Base-by-base conservation (phyloP, 1,140 invertebrate species). In the Drosophila kohkoa region DNA sequence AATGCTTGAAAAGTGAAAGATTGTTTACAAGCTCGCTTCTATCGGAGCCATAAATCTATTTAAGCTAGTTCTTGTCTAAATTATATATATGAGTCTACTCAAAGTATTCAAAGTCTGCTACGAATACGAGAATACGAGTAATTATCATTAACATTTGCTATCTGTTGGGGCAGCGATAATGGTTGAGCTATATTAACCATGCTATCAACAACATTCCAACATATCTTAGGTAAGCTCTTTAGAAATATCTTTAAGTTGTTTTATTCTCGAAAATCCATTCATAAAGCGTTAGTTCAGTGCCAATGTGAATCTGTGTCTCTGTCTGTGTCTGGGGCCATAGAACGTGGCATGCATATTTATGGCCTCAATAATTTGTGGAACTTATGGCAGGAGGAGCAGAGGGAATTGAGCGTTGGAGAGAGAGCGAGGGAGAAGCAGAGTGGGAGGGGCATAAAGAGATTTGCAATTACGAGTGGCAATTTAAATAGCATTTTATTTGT, bases 401-500 rank as follows among this genome's bases (percentile, higher is more conserved):
- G 20, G 5, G 38, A 20, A 13, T 2, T 1, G n/a, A 41, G 41
- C 7, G 2, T 3, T 3, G 7, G 35, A 38, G n/a, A 3, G 10
- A 25, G 7, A 8, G 8, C 11, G 15, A 2, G 10, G 32, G 41
- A 10, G 28, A n/a, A 7, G 10, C 8, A n/a, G 6, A 15, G 11
- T 1, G 15, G 32, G n/a, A 49, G 67, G 43, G 20, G 25, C 25
- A 51, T 20, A 51, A 57, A 43, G 57, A 64, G 66, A 60, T 69
- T 75, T 82, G 64, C 75, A 88, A 88, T 83, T 87, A 87, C 73
- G 73, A 67, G 59, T 77, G 77, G 74, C 85, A 83, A 83, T 88
- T 88, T 83, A 88, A 88, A 88, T 88, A 78, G 67, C 82, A 89
- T 83, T 88, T 70, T 73, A 60, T 76, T 76, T 72, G 68, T 80